These are phyloP conservation scores for Ochotona princeps DNA, from an alignment of 2,113 vertebrate genomes.

Conservation along the genomic window DNA sequence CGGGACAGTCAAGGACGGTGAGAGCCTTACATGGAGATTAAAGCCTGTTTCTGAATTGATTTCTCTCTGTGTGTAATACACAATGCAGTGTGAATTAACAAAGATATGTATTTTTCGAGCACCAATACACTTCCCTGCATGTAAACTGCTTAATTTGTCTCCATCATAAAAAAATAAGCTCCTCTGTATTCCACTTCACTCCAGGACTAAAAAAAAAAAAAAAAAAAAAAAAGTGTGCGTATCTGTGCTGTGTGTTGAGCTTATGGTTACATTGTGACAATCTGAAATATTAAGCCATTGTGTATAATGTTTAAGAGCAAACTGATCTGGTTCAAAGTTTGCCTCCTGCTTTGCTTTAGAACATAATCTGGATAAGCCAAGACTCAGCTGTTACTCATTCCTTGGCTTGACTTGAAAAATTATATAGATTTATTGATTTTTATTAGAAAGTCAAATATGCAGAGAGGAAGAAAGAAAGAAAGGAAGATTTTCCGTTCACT, in stretches of 20 bases:
- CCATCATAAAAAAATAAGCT: not conserved
- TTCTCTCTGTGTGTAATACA: not conserved
- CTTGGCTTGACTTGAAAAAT: not conserved
- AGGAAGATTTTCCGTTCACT: too few species aligned
- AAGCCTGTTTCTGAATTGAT: not conserved
- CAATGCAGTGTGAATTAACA: not conserved
- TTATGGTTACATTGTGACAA: not conserved
- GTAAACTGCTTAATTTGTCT: not conserved
- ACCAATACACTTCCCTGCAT: not conserved
- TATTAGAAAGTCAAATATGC: too few species aligned
- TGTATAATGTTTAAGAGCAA: not conserved
- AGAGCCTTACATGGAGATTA: not conserved
- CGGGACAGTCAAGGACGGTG: not conserved
- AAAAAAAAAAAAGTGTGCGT: not conserved
- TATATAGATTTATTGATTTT: not conserved
- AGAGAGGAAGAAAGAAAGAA: too few species aligned
- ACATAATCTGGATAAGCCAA: not conserved
- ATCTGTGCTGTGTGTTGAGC: not conserved
- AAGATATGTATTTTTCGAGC: not conserved
- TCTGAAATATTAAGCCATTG: not conserved
- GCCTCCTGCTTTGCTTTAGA: not conserved
- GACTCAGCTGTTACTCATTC: not conserved
- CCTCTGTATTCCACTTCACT: not conserved
- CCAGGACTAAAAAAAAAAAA: not conserved
- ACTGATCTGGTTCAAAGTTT: not conserved